Conservation (phyloP, 2,888 invertebrate species). For the Ischnura elegans region DNA sequence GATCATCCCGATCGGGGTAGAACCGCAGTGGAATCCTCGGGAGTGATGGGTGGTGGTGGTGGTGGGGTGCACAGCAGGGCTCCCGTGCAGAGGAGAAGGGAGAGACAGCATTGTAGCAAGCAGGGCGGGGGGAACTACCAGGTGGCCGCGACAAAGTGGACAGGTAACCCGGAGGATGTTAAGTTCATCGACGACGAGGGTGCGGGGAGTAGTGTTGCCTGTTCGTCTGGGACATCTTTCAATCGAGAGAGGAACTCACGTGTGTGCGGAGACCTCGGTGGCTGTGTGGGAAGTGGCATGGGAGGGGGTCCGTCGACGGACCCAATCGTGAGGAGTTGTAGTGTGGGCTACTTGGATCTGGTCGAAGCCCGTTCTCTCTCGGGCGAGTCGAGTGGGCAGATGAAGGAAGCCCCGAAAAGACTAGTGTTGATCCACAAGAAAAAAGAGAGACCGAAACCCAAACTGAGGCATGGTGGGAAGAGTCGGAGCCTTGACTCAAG, state of each 20-base stretch:
- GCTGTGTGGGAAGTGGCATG: slow-evolving; percentile 51
- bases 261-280: slow-evolving; percentile 53
- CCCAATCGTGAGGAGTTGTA: slow-evolving; percentile 90
- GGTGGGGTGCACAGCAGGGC: slow-evolving; percentile 65
- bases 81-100: slow-evolving; percentile 61
- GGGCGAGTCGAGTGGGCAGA: slow-evolving; percentile 86
- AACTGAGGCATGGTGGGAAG: slow-evolving; percentile 86
- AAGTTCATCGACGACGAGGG: slow-evolving; percentile 85
- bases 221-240: slow-evolving; percentile 30
- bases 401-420: slow-evolving; percentile 88
- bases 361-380: slow-evolving; percentile 88
- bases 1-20: background rate
- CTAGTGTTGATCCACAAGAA: slow-evolving; percentile 87
- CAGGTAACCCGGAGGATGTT: slow-evolving; percentile 81
- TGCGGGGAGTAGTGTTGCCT: slow-evolving; percentile 64
- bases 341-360: slow-evolving; percentile 92
- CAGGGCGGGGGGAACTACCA: slow-evolving; percentile 64
- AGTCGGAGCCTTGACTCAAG: slow-evolving; percentile 92
- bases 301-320: slow-evolving; percentile 80
- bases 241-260: slow-evolving; percentile 51
- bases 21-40: background rate
- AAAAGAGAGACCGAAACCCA: slow-evolving; percentile 76
- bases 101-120: slow-evolving; percentile 69
- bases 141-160: slow-evolving; percentile 63
- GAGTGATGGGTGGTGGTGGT: background rate